Evolutionary conservation across 2,113 vertebrate genomes (phyloP).

Genomic region (Cyprinodon brontotheroides): DNA sequence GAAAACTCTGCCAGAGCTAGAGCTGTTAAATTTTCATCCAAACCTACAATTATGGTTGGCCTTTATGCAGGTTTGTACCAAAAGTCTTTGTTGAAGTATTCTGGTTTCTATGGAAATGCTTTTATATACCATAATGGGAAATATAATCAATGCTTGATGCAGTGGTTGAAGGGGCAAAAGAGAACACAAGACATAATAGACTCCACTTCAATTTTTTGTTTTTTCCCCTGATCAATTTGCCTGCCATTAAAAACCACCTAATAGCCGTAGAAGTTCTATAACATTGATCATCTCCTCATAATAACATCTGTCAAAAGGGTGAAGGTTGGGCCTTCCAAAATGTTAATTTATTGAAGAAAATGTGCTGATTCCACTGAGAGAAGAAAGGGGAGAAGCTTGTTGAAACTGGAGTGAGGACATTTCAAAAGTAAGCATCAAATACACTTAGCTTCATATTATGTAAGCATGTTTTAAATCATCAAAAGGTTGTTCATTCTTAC

Average conservation of each 20-base stretch:
- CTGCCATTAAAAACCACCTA: constrained; percentile 1
- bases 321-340: no score
- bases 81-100: constrained; percentile 60
- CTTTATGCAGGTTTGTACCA: constrained; percentile 55
- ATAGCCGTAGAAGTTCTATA: not conserved
- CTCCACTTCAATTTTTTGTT: not conserved
- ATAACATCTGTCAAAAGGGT: not conserved
- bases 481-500: not conserved
- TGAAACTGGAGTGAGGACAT: not conserved
- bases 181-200: not conserved
- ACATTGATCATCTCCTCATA: constrained; percentile 5
- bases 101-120: constrained; percentile 61
- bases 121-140: constrained; percentile 31
- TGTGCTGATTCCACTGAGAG: not conserved
- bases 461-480: not conserved
- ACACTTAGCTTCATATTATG: not conserved
- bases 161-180: not conserved
- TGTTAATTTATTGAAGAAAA: not conserved
- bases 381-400: not conserved
- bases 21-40: constrained; percentile 58
- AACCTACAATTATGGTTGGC: constrained; percentile 66
- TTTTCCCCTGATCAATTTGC: not conserved
- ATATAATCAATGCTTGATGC: constrained; percentile 4
- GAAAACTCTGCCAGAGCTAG: constrained; percentile 42
- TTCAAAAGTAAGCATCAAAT: not conserved